phyloP scores from a whole-genome alignment of 2,888 invertebrate genomes.

The Tachina fera region DNA sequence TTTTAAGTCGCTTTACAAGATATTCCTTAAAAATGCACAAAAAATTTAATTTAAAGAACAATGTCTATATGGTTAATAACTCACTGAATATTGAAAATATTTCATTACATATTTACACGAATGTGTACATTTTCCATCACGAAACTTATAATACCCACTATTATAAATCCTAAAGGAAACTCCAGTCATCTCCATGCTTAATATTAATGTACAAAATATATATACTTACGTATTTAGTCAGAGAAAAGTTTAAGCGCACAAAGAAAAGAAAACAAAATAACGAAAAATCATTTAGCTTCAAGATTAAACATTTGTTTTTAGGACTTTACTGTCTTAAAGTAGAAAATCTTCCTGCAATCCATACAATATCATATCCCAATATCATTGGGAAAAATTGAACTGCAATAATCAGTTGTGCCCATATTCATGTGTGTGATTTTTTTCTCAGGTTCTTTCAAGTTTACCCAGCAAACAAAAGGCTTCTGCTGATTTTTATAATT shows the following conservation, averaged over 20 bases:
- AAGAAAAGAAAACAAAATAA: neutral
- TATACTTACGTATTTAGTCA: slow-evolving; percentile 23
- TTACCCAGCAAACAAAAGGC: neutral
- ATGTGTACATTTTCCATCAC: neutral
- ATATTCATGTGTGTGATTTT: slow-evolving; percentile 54
- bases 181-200: slow-evolving; percentile 19
- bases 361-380: slow-evolving; percentile 21
- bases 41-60: too few species aligned
- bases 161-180: neutral
- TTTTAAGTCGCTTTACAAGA: too few species aligned
- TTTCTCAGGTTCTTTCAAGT: neutral
- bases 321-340: slow-evolving; percentile 34
- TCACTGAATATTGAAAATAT: too few species aligned
- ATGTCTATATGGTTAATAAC: too few species aligned
- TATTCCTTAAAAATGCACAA: too few species aligned
- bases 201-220: slow-evolving; percentile 40
- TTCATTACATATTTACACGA: too few species aligned
- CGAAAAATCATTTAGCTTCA: slow-evolving; percentile 61
- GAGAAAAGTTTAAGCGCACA: slow-evolving; percentile 14
- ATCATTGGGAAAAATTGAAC: slow-evolving; percentile 48
- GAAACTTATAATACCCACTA: neutral
- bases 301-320: slow-evolving; percentile 66
- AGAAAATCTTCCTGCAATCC: slow-evolving; percentile 1
- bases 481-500: too few species aligned
- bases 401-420: slow-evolving; percentile 58